Base-by-base conservation (phyloP, 2,797 vertebrate species). In the Epinephelus malabaricus region DNA sequence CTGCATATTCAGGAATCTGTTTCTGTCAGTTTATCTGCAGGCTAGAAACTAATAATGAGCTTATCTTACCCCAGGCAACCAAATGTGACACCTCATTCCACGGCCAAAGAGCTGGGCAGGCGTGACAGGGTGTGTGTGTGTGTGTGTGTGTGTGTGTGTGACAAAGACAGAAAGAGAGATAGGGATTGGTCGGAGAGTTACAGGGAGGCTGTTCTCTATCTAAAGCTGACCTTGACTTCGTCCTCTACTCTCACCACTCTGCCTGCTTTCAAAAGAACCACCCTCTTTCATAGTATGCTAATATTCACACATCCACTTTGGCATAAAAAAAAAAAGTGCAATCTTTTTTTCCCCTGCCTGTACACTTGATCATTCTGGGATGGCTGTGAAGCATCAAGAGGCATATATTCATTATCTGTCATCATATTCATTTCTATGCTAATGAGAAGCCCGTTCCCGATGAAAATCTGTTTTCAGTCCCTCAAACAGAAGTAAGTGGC, bases 401-500 rank as follows among this genome's bases (percentile, higher is more conserved):
- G 86, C 93, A 93, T 94, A 95, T 93, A 95, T 95, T 95, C 92
- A 95, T 95, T 95, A 96, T 95, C 95, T 95, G 92, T 90, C 94
- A 95, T 96, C 95, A 95, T 96, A 95, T 96, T 96, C 94, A 95
- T 96, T 96, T 95, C 95, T 95, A 95, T 96, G 95, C 93, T 95
- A 96, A 96, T 96, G 95, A 94, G 93, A 88, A 92, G 79, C 79
- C 84, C 78, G 82, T 92, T 94, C 88, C 87, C 50, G 81, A 92
- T 89, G 93, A 94, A 94, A 95, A 94, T 95, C 93, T 91, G 91
- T 89, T 94, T 89, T 90, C 80, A 76, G 79, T 85, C 85, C 83
- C 87, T 91, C 92, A 93, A 93, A 93, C 91, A 91, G 83, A 90
- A 95, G 90, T 94, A 95, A 95, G 93, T 93, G 94, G 92, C 93